Evolutionary conservation across 2,888 invertebrate genomes (phyloP).

Genomic region (Carterocephalus palaemon): DNA sequence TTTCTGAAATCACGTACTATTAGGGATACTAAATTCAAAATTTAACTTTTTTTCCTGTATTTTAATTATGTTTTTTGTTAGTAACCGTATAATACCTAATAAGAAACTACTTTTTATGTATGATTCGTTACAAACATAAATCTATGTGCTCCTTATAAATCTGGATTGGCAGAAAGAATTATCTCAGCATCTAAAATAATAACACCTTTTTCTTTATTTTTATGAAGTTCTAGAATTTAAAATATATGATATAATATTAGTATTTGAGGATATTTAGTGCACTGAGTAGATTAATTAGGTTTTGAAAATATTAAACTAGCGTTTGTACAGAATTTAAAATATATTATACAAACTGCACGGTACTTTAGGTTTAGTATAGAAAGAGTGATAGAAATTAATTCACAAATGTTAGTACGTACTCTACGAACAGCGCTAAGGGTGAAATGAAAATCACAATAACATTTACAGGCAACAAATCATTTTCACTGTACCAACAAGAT

Average conservation of each 20-base stretch:
- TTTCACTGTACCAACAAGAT: constrained; percentile 1
- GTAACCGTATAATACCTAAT: too few species aligned
- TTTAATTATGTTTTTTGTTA: too few species aligned
- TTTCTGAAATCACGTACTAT: too few species aligned
- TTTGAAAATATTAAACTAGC: constrained; percentile 26
- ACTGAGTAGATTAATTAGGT: constrained; percentile 52
- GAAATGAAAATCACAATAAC: constrained; percentile 1
- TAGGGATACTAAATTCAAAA: too few species aligned
- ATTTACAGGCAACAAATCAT: constrained; percentile 12
- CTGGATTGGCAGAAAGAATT: not conserved
- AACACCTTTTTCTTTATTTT: too few species aligned
- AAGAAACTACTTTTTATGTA: too few species aligned
- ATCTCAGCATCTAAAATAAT: too few species aligned
- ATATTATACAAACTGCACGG: constrained; percentile 50
- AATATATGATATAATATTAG: not conserved
- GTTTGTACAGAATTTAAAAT: constrained; percentile 19
- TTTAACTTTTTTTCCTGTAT: too few species aligned
- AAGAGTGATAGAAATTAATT: constrained; percentile 7
- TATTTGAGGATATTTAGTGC: constrained; percentile 46
- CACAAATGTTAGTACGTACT: not conserved
- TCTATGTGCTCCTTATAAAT: too few species aligned
- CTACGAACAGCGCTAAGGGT: constrained; percentile 1
- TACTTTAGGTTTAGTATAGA: constrained; percentile 35
- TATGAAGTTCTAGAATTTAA: not conserved
- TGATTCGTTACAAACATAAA: too few species aligned